These are phyloP conservation scores for Tineola bisselliella DNA, from an alignment of 2,888 invertebrate genomes.

Conservation along the genomic window DNA sequence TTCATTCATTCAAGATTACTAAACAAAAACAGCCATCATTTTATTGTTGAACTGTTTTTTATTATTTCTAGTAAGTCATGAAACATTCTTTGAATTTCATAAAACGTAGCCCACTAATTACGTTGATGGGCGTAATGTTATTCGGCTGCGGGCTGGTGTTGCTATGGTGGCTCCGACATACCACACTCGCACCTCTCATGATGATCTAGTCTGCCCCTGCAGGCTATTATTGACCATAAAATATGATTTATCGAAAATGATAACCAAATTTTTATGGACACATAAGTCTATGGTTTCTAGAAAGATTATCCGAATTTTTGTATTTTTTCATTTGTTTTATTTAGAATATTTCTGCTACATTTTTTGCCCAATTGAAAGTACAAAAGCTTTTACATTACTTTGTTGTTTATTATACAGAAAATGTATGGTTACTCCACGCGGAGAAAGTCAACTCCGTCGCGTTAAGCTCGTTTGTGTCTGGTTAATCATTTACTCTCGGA, in stretches of 20 bases:
- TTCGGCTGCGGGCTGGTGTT: neutral
- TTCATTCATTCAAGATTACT: too few relatives aligned
- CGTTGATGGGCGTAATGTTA: neutral
- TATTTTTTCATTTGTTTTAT: too few relatives aligned
- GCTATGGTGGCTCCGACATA: neutral
- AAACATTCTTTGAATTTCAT: slow-evolving; percentile 3
- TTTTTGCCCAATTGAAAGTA: too few relatives aligned
- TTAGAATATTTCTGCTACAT: too few relatives aligned
- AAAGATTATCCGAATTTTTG: too few relatives aligned
- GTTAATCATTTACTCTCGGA: neutral
- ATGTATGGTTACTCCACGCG: neutral
- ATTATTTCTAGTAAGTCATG: too few relatives aligned
- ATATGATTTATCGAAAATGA: slow-evolving; percentile 6
- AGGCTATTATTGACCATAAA: slow-evolving; percentile 1
- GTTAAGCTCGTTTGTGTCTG: neutral
- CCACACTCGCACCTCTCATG: neutral
- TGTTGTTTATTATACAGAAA: neutral
- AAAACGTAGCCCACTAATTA: neutral
- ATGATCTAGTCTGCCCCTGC: neutral
- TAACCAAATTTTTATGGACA: neutral
- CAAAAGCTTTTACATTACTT: too few relatives aligned
- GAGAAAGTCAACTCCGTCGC: neutral
- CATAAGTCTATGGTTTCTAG: neutral
- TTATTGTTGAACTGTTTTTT: too few relatives aligned
- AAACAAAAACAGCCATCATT: too few relatives aligned